Conservation (phyloP, 2,797 vertebrate genomes). For the Natrix natrix region DNA sequence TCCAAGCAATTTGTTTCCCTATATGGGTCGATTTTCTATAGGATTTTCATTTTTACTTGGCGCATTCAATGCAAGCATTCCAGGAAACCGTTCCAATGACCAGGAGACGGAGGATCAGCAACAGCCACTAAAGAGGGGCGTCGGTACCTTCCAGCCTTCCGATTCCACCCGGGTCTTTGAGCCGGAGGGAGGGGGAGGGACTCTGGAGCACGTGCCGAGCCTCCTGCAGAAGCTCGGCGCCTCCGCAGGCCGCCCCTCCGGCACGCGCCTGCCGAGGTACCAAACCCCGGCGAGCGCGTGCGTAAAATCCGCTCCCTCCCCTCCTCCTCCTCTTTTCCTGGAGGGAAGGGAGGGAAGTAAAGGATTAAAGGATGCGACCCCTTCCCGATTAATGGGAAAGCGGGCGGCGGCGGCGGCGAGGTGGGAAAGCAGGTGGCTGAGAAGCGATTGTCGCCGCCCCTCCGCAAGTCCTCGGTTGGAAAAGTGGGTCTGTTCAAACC, state of each 20-base stretch:
- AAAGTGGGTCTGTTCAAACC: background rate
- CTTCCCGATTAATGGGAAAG: background rate
- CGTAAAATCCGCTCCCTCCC: background rate
- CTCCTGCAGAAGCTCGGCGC: background rate
- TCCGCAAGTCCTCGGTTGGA: background rate
- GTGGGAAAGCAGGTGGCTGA: background rate
- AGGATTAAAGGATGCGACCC: background rate
- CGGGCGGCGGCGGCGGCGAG: no score
- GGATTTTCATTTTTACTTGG: background rate
- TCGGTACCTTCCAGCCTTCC: background rate
- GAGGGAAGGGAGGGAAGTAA: background rate
- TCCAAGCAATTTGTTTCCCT: background rate
- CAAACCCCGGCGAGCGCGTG: background rate
- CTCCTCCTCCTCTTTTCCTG: fast-evolving
- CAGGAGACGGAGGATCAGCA: background rate
- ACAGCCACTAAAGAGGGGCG: background rate
- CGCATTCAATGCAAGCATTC: background rate
- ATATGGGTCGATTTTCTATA: background rate
- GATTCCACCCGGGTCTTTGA: background rate
- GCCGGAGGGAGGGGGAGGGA: background rate
- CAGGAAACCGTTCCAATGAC: background rate
- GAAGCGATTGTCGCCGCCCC: background rate
- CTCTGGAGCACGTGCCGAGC: background rate
- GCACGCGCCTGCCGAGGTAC: background rate
- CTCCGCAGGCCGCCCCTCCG: background rate